Evolutionary conservation across 1,140 invertebrate genomes (phyloP).

Genomic region (Bursaphelenchus mucronatus): DNA sequence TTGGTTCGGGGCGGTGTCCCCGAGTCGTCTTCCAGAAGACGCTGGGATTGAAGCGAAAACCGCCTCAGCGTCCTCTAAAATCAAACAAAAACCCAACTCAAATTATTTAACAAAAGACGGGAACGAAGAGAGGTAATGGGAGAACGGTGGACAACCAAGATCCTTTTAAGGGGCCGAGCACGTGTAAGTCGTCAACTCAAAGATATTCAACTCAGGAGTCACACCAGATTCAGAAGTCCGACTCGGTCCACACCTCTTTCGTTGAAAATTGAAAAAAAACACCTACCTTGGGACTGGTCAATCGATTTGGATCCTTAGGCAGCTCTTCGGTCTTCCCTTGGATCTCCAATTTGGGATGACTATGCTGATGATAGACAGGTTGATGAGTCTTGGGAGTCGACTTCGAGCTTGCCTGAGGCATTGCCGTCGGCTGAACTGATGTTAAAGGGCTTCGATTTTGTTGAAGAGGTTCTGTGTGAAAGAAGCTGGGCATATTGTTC

Average conservation of each 20-base stretch:
- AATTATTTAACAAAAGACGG: not conserved
- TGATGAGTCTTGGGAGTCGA: constrained; percentile 11
- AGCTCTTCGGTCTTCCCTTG: not conserved
- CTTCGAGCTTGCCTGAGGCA: constrained; percentile 24
- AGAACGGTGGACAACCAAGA: not conserved
- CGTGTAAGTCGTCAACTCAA: too few relatives aligned
- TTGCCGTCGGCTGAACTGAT: constrained; percentile 2
- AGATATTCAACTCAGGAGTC: too few relatives aligned
- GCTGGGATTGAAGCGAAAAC: constrained; percentile 11
- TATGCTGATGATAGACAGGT: constrained; percentile 14
- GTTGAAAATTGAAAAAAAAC: too few relatives aligned
- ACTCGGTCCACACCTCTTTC: too few relatives aligned
- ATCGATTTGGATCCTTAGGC: too few relatives aligned
- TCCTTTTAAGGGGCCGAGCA: too few relatives aligned
- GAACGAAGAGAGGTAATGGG: not conserved
- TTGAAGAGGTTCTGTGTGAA: constrained; percentile 20
- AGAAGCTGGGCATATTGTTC: constrained; percentile 29
- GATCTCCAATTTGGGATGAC: constrained; percentile 12
- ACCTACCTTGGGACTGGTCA: too few relatives aligned
- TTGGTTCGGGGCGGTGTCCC: constrained; percentile 20
- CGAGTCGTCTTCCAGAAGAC: constrained; percentile 10
- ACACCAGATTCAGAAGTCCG: too few relatives aligned
- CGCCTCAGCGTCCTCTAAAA: not conserved
- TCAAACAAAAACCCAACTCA: constrained; percentile 11
- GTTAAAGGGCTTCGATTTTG: constrained; percentile 1